These are phyloP conservation scores for Lepetodrilus schrolli DNA, from an alignment of 2,888 invertebrate species.

Conservation along the genomic window DNA sequence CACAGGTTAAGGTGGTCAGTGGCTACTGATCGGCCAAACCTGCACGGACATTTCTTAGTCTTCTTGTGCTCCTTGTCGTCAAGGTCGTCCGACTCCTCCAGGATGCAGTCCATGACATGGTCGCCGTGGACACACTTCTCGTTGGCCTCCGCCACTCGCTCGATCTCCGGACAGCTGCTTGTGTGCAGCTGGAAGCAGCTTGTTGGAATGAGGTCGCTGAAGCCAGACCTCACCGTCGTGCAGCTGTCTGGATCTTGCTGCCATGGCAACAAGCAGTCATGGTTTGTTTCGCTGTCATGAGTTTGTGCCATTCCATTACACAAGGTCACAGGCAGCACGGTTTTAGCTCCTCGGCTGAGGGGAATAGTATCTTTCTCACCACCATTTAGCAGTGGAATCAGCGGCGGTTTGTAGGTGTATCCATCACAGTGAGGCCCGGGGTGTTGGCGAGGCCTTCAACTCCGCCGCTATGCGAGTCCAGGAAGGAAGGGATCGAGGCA, in stretches of 20 bases:
- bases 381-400: too few relatives aligned
- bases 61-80: not conserved
- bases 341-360: too few relatives aligned
- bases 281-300: not conserved
- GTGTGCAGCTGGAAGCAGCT: not conserved
- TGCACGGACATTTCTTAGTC: not conserved
- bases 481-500: too few relatives aligned
- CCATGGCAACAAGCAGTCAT: conserved; percentile 8
- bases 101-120: too few relatives aligned
- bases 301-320: conserved; percentile 15
- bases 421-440: too few relatives aligned
- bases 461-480: too few relatives aligned
- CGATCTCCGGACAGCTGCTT: not conserved
- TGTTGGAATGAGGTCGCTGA: not conserved
- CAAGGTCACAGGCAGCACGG: too few relatives aligned
- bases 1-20: not conserved
- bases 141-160: not conserved
- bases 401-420: too few relatives aligned
- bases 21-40: not conserved
- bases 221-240: not conserved
- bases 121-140: too few relatives aligned
- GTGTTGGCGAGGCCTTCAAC: too few relatives aligned
- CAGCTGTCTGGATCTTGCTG: not conserved
- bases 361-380: too few relatives aligned
- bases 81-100: not conserved